A percentile compares a stretch with the other conserved stretches of the same genome.
phyloP scores from a whole-genome alignment of 2,113 vertebrate genomes.

The Arenaria interpres region DNA sequence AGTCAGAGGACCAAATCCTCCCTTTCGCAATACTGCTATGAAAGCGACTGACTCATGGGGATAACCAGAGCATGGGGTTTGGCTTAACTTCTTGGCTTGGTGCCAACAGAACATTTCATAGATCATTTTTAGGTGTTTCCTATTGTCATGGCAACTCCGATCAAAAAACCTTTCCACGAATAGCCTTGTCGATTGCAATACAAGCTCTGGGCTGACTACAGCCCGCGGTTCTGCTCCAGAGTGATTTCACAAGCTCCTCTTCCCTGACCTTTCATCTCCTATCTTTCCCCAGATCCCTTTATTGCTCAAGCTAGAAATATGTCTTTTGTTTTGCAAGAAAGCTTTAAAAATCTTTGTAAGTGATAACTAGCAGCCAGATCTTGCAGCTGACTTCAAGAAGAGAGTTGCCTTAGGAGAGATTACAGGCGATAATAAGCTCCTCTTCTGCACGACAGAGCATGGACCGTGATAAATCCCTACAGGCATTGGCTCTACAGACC shows the following conservation, averaged over 20 bases:
- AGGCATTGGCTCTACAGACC: background rate
- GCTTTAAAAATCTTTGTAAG: slow-evolving; percentile 41
- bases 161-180: slow-evolving; percentile 68
- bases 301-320: slow-evolving; percentile 53
- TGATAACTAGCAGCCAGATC: slow-evolving; percentile 32
- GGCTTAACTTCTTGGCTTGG: slow-evolving; percentile 41
- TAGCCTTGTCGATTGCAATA: slow-evolving; percentile 60
- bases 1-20: slow-evolving; percentile 19
- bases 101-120: slow-evolving; percentile 58
- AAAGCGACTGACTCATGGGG: slow-evolving; percentile 16
- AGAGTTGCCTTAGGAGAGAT: background rate
- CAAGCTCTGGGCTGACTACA: slow-evolving; percentile 53
- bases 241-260: slow-evolving; percentile 51
- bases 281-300: background rate
- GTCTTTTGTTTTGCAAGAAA: slow-evolving; percentile 43
- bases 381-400: slow-evolving; percentile 22
- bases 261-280: slow-evolving; percentile 56
- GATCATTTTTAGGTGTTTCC: slow-evolving; percentile 74
- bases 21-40: background rate
- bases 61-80: slow-evolving; percentile 5
- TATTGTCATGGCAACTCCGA: slow-evolving; percentile 74
- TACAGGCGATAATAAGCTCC: background rate
- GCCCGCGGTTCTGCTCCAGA: slow-evolving; percentile 19
- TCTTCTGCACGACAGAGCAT: background rate
- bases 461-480: background rate